A percentile compares a stretch with the other conserved stretches of the same genome.
Evolutionary conservation across 1,140 invertebrate genomes (phyloP).

Genomic region (Ips nitidus): DNA sequence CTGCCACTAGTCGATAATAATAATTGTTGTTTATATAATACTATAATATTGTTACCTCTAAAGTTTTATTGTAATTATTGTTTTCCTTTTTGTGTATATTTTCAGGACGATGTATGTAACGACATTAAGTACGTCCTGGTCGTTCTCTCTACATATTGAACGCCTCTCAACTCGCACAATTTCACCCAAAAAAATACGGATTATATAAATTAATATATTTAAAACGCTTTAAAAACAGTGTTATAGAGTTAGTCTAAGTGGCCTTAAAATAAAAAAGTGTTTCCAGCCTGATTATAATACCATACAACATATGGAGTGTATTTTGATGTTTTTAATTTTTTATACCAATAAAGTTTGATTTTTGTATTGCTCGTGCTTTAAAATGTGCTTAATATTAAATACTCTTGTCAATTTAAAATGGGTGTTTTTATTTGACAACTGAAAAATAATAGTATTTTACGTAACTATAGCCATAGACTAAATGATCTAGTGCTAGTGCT

Average conservation of each 20-base stretch:
- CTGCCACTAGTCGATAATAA: constrained; percentile 44
- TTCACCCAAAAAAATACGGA: not conserved
- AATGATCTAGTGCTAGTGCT: too few species aligned
- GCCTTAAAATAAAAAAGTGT: not conserved
- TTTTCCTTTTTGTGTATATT: constrained; percentile 41
- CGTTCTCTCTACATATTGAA: constrained; percentile 45
- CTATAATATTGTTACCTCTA: constrained; percentile 12
- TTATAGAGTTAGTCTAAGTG: constrained; percentile 12
- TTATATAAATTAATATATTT: constrained; percentile 14
- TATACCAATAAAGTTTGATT: too few species aligned
- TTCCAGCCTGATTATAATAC: too few species aligned
- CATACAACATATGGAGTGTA: too few species aligned
- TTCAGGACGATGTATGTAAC: constrained; percentile 47
- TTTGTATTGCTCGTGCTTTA: too few species aligned
- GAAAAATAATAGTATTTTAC: too few species aligned
- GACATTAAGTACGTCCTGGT: constrained; percentile 49
- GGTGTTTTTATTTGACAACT: too few species aligned
- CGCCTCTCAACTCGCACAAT: constrained; percentile 25
- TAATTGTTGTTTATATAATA: constrained; percentile 7
- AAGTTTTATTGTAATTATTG: not conserved
- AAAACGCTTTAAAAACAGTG: constrained; percentile 16
- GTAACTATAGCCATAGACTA: too few species aligned
- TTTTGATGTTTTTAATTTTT: too few species aligned
- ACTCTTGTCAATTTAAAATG: too few species aligned
- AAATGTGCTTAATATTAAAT: too few species aligned